phyloP scores from a whole-genome alignment of 2,888 invertebrate genomes.

The Atethmia centrago region DNA sequence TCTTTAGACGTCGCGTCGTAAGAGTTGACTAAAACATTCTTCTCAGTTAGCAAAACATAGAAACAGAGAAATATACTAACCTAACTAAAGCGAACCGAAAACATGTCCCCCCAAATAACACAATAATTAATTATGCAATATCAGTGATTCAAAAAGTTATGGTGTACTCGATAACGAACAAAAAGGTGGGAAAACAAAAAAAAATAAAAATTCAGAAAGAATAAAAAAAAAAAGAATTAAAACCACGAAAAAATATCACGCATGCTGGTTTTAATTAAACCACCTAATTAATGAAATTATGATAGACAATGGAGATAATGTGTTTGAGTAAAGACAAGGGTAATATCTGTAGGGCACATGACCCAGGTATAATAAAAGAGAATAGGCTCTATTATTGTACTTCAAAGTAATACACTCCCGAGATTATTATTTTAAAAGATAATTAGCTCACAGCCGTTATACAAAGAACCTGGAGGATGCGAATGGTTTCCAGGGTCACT shows the following conservation, averaged over 20 bases:
- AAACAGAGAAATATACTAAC: neutral
- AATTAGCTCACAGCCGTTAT: neutral
- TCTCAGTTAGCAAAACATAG: conserved; percentile 1
- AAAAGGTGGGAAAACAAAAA: neutral
- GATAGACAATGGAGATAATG: conserved; percentile 1
- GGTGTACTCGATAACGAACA: neutral
- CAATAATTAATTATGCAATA: neutral
- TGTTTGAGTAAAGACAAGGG: neutral
- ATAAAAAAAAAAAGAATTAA: neutral
- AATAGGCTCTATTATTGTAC: conserved; percentile 9
- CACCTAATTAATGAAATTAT: conserved; percentile 7
- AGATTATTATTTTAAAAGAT: conserved; percentile 8
- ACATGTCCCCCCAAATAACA: neutral
- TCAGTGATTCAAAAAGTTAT: neutral
- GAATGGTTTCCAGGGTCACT: neutral
- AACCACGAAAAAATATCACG: neutral
- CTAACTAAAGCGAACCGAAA: neutral
- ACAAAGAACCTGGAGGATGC: neutral
- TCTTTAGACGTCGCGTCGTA: neutral
- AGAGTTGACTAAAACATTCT: conserved; percentile 19
- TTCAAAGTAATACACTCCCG: neutral
- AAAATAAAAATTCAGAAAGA: too few species aligned
- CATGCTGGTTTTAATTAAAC: conserved; percentile 19
- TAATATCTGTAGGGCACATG: neutral
- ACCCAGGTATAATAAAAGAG: conserved; percentile 9